Evolutionary conservation across 1,140 invertebrate genomes (phyloP).

Genomic region (Armadillidium nasatum): DNA sequence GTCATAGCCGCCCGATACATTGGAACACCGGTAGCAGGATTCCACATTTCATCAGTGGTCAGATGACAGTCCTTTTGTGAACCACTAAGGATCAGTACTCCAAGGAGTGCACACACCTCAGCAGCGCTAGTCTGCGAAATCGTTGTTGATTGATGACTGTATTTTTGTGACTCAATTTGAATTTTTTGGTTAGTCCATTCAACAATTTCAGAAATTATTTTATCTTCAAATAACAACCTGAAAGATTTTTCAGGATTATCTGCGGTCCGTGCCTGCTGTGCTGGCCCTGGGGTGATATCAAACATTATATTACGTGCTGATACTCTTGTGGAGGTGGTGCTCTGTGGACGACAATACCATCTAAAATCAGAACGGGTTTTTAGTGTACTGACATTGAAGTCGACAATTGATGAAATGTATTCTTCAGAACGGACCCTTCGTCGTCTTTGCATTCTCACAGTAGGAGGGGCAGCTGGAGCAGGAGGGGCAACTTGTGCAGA

Average conservation of each 20-base stretch:
- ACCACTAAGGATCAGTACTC: conserved; percentile 28
- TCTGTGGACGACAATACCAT: conserved; percentile 24
- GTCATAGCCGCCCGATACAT: conserved; percentile 32
- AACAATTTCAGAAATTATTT: conserved; percentile 26
- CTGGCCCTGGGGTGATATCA: conserved; percentile 11
- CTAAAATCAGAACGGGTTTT: conserved; percentile 20
- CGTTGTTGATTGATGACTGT: conserved; percentile 25
- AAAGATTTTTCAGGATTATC: conserved; percentile 29
- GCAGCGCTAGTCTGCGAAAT: conserved; percentile 23
- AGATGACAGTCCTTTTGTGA: conserved; percentile 27
- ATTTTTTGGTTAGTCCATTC: conserved; percentile 31
- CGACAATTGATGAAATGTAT: background rate
- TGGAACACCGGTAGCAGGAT: background rate
- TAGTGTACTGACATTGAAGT: conserved; percentile 10
- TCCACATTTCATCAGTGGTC: conserved; percentile 26
- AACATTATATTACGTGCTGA: conserved; percentile 24
- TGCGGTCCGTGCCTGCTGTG: conserved; percentile 20
- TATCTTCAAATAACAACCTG: conserved; percentile 23
- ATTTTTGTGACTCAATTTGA: conserved; percentile 23
- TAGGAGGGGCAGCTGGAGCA: background rate
- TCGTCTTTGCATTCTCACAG: background rate
- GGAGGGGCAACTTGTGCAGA: background rate
- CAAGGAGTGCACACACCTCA: conserved; percentile 28
- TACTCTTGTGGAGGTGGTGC: conserved; percentile 4
- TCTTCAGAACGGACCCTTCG: background rate